Percentiles rank a stretch among this genome's conserved stretches.
Evolutionary conservation across 2,797 vertebrate genomes (phyloP).

Genomic region (Setipinna tenuifilis): DNA sequence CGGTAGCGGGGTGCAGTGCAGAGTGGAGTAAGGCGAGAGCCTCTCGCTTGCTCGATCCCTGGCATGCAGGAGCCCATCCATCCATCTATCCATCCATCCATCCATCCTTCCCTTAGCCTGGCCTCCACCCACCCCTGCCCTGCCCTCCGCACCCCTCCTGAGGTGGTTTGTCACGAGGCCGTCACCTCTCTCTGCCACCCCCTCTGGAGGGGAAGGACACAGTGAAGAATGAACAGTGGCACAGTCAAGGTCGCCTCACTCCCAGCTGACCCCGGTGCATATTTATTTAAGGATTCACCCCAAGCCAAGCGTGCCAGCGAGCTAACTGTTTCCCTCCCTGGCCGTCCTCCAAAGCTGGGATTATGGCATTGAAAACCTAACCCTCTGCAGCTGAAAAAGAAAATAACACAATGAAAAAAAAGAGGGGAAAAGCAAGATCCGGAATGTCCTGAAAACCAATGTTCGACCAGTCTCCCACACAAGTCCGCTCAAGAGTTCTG

Average conservation of each 20-base stretch:
- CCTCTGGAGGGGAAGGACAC: constrained; percentile 38
- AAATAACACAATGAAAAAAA: constrained; percentile 25
- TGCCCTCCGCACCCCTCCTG: constrained; percentile 11
- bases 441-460: constrained; percentile 21
- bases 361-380: constrained; percentile 30
- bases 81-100: not conserved
- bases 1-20: constrained; percentile 22
- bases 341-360: constrained; percentile 30
- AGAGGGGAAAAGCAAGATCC: constrained; percentile 2
- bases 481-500: not conserved
- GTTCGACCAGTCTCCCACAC: not conserved
- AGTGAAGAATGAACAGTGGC: constrained; percentile 36
- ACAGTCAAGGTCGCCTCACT: constrained; percentile 48
- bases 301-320: constrained; percentile 34
- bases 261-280: constrained; percentile 30
- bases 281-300: constrained; percentile 39
- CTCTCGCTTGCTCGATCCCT: not conserved
- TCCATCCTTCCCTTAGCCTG: not conserved
- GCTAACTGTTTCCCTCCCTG: constrained; percentile 45
- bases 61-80: constrained; percentile 2
- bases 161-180: not conserved
- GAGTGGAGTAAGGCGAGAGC: not conserved
- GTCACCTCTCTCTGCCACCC: constrained; percentile 45
- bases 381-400: constrained; percentile 20
- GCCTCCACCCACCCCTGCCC: constrained; percentile 25